Evolutionary conservation across 1,140 invertebrate species (phyloP).

Genomic region (Sminthurinus signatus): DNA sequence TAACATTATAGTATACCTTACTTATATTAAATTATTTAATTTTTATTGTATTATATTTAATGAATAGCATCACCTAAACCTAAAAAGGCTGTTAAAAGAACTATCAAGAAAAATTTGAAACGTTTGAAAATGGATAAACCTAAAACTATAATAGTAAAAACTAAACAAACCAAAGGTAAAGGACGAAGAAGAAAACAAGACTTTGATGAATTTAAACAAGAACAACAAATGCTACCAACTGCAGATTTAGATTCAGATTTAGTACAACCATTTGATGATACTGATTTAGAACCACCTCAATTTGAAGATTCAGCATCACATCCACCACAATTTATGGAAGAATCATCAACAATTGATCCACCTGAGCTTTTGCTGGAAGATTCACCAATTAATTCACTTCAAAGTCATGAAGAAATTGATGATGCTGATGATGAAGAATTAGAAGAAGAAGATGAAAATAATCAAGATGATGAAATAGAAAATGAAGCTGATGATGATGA

Average conservation of each 20-base stretch:
- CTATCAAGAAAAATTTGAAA: background rate
- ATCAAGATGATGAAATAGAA: too few relatives aligned
- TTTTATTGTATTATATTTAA: background rate
- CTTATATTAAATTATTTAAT: background rate
- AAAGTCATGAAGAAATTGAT: too few relatives aligned
- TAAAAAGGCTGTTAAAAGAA: background rate
- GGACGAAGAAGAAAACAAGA: background rate
- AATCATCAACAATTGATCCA: too few relatives aligned
- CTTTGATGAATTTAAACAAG: too few relatives aligned
- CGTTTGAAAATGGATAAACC: background rate
- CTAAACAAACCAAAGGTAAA: background rate
- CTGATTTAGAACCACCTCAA: background rate
- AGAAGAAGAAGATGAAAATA: too few relatives aligned
- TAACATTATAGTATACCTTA: background rate
- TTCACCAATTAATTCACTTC: too few relatives aligned
- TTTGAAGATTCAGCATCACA: background rate
- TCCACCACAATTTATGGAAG: too few relatives aligned
- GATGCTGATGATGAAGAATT: too few relatives aligned
- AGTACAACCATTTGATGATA: background rate
- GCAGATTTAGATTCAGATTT: background rate
- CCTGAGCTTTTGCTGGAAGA: too few relatives aligned
- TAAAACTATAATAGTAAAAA: background rate
- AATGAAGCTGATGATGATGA: too few relatives aligned
- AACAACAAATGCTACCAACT: too few relatives aligned
- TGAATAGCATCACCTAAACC: background rate